A percentile compares a stretch with the other conserved stretches of the same genome.
phyloP scores from a whole-genome alignment of 2,113 vertebrate species.

The Solenodon paradoxus region DNA sequence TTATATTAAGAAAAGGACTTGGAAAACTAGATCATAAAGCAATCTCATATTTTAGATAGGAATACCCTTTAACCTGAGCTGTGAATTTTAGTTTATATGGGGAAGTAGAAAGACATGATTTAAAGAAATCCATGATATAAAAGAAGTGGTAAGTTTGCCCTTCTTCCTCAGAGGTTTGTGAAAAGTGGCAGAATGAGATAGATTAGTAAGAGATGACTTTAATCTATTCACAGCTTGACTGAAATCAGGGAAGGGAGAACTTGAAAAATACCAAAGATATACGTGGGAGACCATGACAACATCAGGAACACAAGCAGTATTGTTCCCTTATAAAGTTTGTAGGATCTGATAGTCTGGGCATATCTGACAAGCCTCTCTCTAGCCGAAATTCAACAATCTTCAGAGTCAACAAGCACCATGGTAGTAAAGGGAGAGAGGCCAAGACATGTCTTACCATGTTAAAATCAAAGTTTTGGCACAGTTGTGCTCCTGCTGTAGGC shows the following conservation, averaged over 20 bases:
- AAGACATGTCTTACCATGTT: background rate
- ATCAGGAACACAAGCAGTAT: background rate
- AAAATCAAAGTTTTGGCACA: background rate
- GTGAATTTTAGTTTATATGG: background rate
- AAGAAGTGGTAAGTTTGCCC: background rate
- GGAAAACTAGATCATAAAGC: background rate
- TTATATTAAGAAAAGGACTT: background rate
- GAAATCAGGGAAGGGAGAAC: background rate
- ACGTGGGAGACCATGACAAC: background rate
- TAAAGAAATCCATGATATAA: background rate
- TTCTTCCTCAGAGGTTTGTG: background rate
- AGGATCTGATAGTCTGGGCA: background rate
- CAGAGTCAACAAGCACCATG: background rate
- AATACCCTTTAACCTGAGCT: background rate
- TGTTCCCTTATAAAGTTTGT: background rate
- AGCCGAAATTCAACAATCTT: background rate
- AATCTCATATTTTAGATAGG: background rate
- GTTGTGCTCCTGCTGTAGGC: background rate
- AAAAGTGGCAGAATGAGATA: background rate
- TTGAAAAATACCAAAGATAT: background rate
- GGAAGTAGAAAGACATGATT: background rate
- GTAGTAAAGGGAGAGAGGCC: background rate
- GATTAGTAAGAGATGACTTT: background rate
- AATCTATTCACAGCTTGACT: background rate
- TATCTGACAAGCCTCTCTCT: background rate